Conservation (phyloP, 1,140 invertebrate genomes). For the Euura saliciscinereae region DNA sequence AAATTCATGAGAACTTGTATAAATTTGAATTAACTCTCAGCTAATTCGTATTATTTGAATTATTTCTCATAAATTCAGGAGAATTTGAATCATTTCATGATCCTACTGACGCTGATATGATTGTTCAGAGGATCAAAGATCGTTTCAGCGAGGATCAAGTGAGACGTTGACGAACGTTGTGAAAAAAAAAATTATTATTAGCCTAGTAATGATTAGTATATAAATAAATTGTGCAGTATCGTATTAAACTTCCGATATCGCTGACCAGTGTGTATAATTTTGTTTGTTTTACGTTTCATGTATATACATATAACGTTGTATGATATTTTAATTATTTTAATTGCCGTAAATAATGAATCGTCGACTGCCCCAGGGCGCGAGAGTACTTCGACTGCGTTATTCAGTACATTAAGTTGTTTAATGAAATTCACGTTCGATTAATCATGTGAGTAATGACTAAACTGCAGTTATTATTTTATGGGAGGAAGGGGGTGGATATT, state of each 20-base stretch:
- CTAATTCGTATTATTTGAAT: too few species aligned
- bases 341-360: conserved; percentile 45
- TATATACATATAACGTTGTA: conserved; percentile 33
- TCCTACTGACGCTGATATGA: too few species aligned
- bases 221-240: too few species aligned
- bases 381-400: conserved; percentile 44
- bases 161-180: background rate
- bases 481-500: background rate
- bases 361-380: conserved; percentile 20
- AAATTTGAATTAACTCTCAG: too few species aligned
- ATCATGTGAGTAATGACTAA: background rate
- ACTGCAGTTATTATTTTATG: background rate
- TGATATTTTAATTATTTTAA: conserved; percentile 53
- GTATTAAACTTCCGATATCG: background rate
- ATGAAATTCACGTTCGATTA: conserved; percentile 58
- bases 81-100: too few species aligned
- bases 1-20: too few species aligned
- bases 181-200: background rate
- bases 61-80: too few species aligned
- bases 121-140: too few species aligned
- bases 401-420: conserved; percentile 57
- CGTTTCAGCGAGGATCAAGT: too few species aligned
- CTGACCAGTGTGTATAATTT: background rate
- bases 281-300: conserved; percentile 40
- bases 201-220: too few species aligned